phyloP scores from a whole-genome alignment of 2,113 vertebrate genomes.

The Epinephelus fuscoguttatus region DNA sequence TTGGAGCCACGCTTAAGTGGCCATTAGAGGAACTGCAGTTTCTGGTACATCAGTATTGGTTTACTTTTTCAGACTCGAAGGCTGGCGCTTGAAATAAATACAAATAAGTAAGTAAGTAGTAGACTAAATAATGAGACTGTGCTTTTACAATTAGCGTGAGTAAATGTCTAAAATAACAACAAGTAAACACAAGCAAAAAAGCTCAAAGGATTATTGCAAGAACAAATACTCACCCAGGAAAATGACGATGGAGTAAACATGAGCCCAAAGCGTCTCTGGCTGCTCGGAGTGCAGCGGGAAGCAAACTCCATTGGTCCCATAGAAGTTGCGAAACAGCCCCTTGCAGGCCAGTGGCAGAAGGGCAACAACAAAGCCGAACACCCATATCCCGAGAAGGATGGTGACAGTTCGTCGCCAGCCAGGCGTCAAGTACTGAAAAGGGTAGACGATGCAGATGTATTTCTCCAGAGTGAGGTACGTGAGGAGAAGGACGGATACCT shows the following conservation, averaged over 20 bases:
- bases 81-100: neutral
- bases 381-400: conserved; percentile 92
- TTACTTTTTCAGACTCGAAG: no score
- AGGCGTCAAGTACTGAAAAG: conserved; percentile 93
- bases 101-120: neutral
- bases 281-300: conserved; percentile 97
- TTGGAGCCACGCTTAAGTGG: no score
- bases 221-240: conserved; percentile 90
- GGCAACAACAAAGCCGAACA: conserved; percentile 91
- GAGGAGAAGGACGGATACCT: conserved; percentile 96
- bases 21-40: no score
- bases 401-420: conserved; percentile 90
- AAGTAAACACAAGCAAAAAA: neutral
- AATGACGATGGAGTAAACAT: conserved; percentile 95
- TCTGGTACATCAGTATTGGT: no score
- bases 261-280: conserved; percentile 90
- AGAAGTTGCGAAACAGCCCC: conserved; percentile 94
- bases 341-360: conserved; percentile 92
- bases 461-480: conserved; percentile 98
- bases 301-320: conserved; percentile 96
- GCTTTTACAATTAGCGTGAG: neutral
- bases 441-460: conserved; percentile 97
- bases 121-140: neutral
- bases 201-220: neutral
- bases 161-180: neutral